Conservation (phyloP, 2,888 invertebrate species). For the Meiosimyza platycephala region DNA sequence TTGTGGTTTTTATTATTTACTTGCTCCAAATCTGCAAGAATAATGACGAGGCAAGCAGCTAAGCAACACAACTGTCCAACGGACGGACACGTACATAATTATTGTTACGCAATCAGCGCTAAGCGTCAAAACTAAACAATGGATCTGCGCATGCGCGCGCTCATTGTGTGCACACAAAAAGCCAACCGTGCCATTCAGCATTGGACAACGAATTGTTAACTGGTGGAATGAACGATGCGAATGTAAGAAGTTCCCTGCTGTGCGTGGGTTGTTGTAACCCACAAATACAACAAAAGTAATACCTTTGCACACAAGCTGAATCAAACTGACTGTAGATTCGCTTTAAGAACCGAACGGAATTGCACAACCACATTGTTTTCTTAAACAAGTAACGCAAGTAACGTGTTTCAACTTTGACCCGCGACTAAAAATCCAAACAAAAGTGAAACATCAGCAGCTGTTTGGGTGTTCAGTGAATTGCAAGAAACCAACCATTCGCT, state of each 20-base stretch:
- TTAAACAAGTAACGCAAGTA: background rate
- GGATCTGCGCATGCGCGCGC: constrained; percentile 22
- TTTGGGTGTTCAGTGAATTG: background rate
- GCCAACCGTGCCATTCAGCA: constrained; percentile 13
- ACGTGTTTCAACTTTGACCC: constrained; percentile 34
- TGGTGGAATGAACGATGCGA: constrained; percentile 17
- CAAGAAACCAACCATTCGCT: background rate
- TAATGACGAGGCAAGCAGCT: constrained; percentile 1
- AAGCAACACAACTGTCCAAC: background rate
- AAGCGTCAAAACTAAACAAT: constrained; percentile 21
- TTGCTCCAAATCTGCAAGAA: constrained; percentile 17
- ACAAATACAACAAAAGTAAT: constrained; percentile 38
- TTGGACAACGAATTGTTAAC: background rate
- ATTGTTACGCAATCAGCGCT: constrained; percentile 25
- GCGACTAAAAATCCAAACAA: background rate
- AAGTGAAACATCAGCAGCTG: constrained; percentile 19
- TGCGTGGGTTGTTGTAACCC: constrained; percentile 47
- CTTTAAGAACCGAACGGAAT: background rate
- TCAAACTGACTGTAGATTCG: too few species aligned
- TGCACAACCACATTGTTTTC: background rate
- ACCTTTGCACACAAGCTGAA: background rate
- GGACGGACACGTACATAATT: constrained; percentile 1
- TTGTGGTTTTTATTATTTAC: background rate
- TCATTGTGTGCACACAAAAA: constrained; percentile 7
- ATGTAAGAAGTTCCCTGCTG: constrained; percentile 44